These are phyloP conservation scores for Coelinius sp. DNA, from an alignment of 2,888 invertebrate genomes.

Conservation along the genomic window DNA sequence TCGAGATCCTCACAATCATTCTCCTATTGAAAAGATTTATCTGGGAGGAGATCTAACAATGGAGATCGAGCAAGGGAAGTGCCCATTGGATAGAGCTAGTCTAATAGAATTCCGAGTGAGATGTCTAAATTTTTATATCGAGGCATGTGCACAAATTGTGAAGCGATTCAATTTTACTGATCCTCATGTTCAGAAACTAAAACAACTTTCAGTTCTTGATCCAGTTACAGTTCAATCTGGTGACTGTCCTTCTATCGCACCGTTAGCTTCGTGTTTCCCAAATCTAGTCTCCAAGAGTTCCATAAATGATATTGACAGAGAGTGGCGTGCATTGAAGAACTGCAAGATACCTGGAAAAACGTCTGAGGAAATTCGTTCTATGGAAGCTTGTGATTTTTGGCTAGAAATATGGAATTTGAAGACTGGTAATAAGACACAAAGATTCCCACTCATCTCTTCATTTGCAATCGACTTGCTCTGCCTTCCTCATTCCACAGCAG, in stretches of 20 bases:
- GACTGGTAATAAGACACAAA: background rate
- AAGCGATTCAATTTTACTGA: conserved; percentile 37
- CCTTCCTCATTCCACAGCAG: background rate
- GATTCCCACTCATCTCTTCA: too few relatives aligned
- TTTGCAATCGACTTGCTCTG: too few relatives aligned
- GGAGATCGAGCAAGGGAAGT: background rate
- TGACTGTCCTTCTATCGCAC: background rate
- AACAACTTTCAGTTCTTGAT: background rate
- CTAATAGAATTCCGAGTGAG: conserved; percentile 3
- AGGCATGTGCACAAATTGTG: conserved; percentile 28
- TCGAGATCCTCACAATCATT: background rate
- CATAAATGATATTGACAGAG: background rate
- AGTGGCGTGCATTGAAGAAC: background rate
- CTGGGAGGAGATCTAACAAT: background rate
- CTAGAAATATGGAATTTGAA: background rate
- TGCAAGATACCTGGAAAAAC: background rate
- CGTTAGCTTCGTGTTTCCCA: background rate
- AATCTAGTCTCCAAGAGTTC: background rate
- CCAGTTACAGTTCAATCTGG: background rate
- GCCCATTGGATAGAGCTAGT: background rate
- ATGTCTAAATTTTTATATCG: conserved; percentile 35
- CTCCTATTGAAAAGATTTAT: background rate
- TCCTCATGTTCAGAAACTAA: background rate
- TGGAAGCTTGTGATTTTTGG: background rate
- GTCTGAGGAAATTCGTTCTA: too few relatives aligned